A percentile compares a stretch with the other conserved stretches of the same genome.
These are phyloP conservation scores for Fregetta grallaria DNA, from an alignment of 2,113 vertebrate genomes.

Conservation along the genomic window DNA sequence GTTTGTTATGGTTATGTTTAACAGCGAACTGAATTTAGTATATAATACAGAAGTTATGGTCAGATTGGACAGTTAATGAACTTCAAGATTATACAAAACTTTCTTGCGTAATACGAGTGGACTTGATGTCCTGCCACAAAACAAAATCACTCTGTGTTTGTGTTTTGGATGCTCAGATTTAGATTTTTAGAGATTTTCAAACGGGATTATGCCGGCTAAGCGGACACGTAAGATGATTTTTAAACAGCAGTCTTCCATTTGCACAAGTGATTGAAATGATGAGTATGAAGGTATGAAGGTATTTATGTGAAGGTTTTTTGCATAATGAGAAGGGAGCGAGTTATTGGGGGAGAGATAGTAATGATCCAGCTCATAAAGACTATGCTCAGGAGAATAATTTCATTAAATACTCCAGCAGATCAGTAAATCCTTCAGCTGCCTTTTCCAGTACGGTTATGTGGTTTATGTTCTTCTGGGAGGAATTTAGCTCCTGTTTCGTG, in stretches of 20 bases:
- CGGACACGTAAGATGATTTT: not conserved
- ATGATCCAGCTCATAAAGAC: not conserved
- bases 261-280: not conserved
- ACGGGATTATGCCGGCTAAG: not conserved
- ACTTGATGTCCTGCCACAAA: not conserved
- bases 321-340: not conserved
- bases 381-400: not conserved
- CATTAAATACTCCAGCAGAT: conserved; percentile 20
- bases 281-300: not conserved
- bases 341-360: not conserved
- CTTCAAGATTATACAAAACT: not conserved
- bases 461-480: not conserved
- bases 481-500: not conserved
- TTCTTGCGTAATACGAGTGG: not conserved
- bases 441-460: not conserved
- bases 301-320: not conserved
- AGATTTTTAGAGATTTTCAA: not conserved
- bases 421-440: conserved; percentile 30
- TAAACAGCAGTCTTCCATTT: not conserved
- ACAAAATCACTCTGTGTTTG: not conserved
- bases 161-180: not conserved
- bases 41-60: not conserved
- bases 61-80: not conserved
- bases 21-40: not conserved
- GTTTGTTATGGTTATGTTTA: not conserved